Percentiles rank a stretch among this genome's conserved stretches.
Evolutionary conservation across 2,113 vertebrate species (phyloP).

Genomic region (Tautogolabrus adspersus): DNA sequence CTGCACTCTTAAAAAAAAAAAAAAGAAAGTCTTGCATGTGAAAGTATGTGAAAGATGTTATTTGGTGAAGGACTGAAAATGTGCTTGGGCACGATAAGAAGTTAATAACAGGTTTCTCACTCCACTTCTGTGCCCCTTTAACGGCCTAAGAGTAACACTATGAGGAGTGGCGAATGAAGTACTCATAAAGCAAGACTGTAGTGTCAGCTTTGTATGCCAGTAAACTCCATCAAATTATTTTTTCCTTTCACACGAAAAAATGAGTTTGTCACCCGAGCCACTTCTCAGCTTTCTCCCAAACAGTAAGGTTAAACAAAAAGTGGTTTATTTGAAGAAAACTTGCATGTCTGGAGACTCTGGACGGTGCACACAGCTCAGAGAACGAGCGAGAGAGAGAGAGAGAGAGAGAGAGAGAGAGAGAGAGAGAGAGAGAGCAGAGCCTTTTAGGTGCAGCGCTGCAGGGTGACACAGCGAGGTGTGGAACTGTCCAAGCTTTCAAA

Average conservation of each 20-base stretch:
- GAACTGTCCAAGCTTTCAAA: constrained; percentile 26
- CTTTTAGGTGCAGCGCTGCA: constrained; percentile 15
- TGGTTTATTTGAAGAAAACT: not conserved
- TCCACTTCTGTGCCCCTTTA: not conserved
- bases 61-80: constrained; percentile 32
- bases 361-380: not conserved
- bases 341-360: not conserved
- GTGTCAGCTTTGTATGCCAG: constrained; percentile 16
- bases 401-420: constrained; percentile 1
- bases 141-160: not conserved
- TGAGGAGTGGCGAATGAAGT: constrained; percentile 28
- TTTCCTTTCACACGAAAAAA: not conserved
- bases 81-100: constrained; percentile 35
- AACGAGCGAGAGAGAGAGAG: not conserved
- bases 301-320: constrained; percentile 4
- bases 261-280: not conserved
- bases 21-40: constrained; percentile 3
- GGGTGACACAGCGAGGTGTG: constrained; percentile 2
- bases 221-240: not conserved
- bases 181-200: constrained; percentile 7
- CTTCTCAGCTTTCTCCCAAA: not conserved
- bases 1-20: constrained; percentile 16
- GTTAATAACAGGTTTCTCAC: constrained; percentile 28
- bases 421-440: constrained; percentile 1
- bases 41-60: constrained; percentile 13